Conservation (phyloP, 30 jellyfish, hydroid and myxozoan genomes). For the Hydractinia symbiolongicarpus region DNA sequence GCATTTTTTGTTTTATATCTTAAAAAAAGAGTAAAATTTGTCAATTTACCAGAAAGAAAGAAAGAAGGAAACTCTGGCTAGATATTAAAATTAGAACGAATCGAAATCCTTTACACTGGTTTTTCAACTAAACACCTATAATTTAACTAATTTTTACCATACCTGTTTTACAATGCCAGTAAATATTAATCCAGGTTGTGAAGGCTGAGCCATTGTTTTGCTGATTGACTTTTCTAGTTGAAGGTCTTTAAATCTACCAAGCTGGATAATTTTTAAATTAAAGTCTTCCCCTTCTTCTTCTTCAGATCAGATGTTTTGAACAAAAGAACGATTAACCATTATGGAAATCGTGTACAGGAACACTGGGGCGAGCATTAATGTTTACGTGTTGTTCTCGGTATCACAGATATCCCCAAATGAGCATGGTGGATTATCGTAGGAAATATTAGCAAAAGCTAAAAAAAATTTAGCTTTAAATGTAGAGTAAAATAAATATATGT, state of each 20-base stretch:
- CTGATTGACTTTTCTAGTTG: background rate
- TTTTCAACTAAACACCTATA: too few species aligned
- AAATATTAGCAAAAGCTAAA: too few species aligned
- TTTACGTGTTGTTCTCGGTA: constrained; percentile 1
- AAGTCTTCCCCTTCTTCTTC: background rate
- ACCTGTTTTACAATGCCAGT: constrained; percentile 94
- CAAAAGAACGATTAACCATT: constrained; percentile 15
- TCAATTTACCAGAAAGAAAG: too few species aligned
- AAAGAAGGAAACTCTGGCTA: too few species aligned
- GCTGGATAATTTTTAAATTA: background rate
- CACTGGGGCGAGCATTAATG: constrained; percentile 14
- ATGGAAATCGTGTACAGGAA: background rate
- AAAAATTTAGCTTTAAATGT: too few species aligned
- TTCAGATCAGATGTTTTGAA: constrained; percentile 11
- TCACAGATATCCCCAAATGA: too few species aligned
- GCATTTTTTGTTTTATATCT: too few species aligned
- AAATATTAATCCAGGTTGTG: constrained; percentile 40
- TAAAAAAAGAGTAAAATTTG: too few species aligned
- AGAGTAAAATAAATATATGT: too few species aligned
- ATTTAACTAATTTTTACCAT: background rate
- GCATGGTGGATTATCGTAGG: too few species aligned
- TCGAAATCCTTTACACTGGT: too few species aligned
- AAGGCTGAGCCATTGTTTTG: constrained; percentile 62
- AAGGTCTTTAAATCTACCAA: background rate
- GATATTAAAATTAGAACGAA: too few species aligned